phyloP scores from a whole-genome alignment of 2,888 invertebrate genomes.

The Polydrusus cervinus region DNA sequence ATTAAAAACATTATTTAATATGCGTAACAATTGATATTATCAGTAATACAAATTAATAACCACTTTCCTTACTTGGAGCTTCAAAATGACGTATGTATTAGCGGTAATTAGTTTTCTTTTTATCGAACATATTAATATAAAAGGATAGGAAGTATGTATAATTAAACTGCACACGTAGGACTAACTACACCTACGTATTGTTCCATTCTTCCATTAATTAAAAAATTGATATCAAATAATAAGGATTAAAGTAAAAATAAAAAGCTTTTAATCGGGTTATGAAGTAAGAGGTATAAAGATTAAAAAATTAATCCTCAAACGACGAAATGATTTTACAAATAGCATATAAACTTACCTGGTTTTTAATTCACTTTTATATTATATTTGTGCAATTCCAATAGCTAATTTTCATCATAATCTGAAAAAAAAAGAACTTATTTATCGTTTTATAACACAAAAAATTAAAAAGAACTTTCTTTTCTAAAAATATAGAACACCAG shows the following conservation, averaged over 20 bases:
- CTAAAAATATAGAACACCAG: too few relatives aligned
- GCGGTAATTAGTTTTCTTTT: conserved; percentile 8
- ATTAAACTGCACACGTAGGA: background rate
- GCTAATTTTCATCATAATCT: conserved; percentile 10
- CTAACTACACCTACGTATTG: conserved; percentile 3
- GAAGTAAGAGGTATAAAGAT: too few relatives aligned
- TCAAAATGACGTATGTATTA: conserved; percentile 7
- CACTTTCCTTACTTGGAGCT: conserved; percentile 4
- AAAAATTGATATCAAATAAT: background rate
- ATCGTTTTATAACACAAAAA: background rate
- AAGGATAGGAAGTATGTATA: too few relatives aligned
- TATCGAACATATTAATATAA: background rate
- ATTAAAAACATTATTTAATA: conserved; percentile 14
- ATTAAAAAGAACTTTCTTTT: too few relatives aligned
- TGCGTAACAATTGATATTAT: background rate
- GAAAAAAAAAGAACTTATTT: background rate
- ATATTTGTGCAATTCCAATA: conserved; percentile 9
- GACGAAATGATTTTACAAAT: background rate
- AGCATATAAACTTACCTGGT: conserved; percentile 3
- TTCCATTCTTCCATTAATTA: background rate
- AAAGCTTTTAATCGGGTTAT: too few relatives aligned
- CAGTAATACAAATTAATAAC: background rate
- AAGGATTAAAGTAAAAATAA: background rate
- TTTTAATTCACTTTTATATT: background rate
- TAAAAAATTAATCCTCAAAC: background rate